A percentile compares a stretch with the other conserved stretches of the same genome.
These are phyloP conservation scores for Morpho achilles DNA, from an alignment of 2,888 invertebrate species.

Conservation along the genomic window DNA sequence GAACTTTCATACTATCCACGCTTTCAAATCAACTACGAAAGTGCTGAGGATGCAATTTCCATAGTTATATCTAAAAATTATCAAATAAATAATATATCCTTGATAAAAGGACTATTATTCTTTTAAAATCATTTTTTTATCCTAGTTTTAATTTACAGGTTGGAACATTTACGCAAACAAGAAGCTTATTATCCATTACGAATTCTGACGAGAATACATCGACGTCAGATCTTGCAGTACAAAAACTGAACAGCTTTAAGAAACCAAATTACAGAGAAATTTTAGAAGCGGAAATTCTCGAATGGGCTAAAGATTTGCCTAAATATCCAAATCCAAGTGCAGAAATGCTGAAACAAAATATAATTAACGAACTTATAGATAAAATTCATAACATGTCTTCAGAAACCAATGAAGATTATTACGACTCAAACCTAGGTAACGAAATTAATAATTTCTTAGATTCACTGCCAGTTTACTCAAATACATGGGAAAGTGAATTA, in stretches of 20 bases:
- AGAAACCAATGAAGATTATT: slow-evolving; percentile 25
- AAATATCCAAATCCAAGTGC: slow-evolving; percentile 31
- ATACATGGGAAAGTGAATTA: slow-evolving; percentile 20
- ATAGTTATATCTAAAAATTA: too few relatives aligned
- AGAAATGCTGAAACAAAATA: slow-evolving; percentile 35
- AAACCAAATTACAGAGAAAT: slow-evolving; percentile 29
- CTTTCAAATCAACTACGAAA: too few relatives aligned
- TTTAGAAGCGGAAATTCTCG: slow-evolving; percentile 33
- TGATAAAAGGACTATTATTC: too few relatives aligned
- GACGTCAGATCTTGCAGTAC: slow-evolving; percentile 16
- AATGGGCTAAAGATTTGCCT: slow-evolving; percentile 44
- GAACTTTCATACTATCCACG: too few relatives aligned
- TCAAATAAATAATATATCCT: too few relatives aligned
- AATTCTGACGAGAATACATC: slow-evolving; percentile 16
- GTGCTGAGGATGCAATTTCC: too few relatives aligned
- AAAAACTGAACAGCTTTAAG: not conserved
- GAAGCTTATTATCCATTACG: not conserved
- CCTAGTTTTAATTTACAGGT: slow-evolving; percentile 12
- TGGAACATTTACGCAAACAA: not conserved
- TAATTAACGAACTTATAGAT: slow-evolving; percentile 38
- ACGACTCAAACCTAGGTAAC: slow-evolving; percentile 33
- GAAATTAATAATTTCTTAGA: slow-evolving; percentile 41
- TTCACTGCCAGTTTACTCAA: slow-evolving; percentile 28
- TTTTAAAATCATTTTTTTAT: too few relatives aligned
- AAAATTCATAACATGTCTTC: slow-evolving; percentile 34